These are phyloP conservation scores for Neocloeon triangulifer DNA, from an alignment of 1,140 invertebrate genomes.

Conservation along the genomic window DNA sequence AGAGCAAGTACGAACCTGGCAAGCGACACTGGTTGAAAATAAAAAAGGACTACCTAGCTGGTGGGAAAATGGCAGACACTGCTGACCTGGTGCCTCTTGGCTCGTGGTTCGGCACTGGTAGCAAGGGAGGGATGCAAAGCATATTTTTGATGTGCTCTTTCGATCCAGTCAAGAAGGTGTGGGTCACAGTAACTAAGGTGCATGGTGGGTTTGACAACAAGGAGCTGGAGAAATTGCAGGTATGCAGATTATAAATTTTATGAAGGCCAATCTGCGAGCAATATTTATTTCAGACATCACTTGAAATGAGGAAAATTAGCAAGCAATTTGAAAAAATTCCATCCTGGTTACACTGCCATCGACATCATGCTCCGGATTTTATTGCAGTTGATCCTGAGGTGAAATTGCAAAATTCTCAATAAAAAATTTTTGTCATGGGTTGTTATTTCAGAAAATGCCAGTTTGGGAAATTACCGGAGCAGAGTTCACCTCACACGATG, in stretches of 20 bases:
- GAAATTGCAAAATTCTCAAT: neutral
- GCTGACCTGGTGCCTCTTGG: slow-evolving; percentile 83
- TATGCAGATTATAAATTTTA: slow-evolving; percentile 1
- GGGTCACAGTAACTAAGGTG: slow-evolving; percentile 75
- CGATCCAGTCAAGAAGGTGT: slow-evolving; percentile 36
- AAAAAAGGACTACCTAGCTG: slow-evolving; percentile 82
- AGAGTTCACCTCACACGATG: slow-evolving; percentile 67
- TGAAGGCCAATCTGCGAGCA: neutral
- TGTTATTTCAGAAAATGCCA: slow-evolving; percentile 30
- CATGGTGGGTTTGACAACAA: slow-evolving; percentile 71
- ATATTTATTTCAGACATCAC: slow-evolving; percentile 15
- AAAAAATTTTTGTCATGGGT: neutral
- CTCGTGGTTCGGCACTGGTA: slow-evolving; percentile 82
- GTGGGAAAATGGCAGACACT: slow-evolving; percentile 80
- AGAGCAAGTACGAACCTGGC: slow-evolving; percentile 74
- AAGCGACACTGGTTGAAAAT: slow-evolving; percentile 89
- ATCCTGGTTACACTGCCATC: slow-evolving; percentile 59
- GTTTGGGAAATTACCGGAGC: slow-evolving; percentile 90
- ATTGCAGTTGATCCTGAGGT: slow-evolving; percentile 58
- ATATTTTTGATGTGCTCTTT: slow-evolving; percentile 83
- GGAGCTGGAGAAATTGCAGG: slow-evolving; percentile 53
- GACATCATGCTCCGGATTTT: slow-evolving; percentile 71
- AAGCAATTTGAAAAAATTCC: slow-evolving; percentile 47
- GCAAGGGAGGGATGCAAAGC: slow-evolving; percentile 82
- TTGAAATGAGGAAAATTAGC: slow-evolving; percentile 62